These are phyloP conservation scores for Todiramphus chloris DNA, from an alignment of 2,113 vertebrate genomes.

Conservation along the genomic window DNA sequence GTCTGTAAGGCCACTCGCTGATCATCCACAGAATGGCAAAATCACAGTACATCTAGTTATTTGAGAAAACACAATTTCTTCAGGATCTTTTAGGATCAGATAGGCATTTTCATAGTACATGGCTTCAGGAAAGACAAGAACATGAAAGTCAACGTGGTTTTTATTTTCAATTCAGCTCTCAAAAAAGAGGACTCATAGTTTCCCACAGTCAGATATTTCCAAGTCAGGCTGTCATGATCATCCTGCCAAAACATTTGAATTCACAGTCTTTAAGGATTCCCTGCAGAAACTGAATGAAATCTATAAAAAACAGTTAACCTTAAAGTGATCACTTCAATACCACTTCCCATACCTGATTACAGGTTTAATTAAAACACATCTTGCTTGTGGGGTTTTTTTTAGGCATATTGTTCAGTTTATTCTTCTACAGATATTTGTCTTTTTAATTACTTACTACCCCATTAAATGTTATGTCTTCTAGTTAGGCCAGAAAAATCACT, in stretches of 20 bases:
- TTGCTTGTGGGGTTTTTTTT: background rate
- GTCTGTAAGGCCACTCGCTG: background rate
- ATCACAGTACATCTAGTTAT: background rate
- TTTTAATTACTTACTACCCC: background rate
- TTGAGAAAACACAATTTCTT: background rate
- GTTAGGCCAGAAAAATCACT: background rate
- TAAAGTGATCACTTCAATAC: background rate
- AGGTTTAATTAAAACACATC: background rate
- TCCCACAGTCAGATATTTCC: background rate
- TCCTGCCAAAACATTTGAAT: background rate
- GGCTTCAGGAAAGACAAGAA: background rate
- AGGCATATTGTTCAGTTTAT: background rate
- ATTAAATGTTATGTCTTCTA: background rate
- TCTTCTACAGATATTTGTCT: background rate
- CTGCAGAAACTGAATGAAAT: background rate
- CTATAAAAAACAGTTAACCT: background rate
- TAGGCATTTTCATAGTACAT: background rate
- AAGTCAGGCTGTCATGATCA: background rate
- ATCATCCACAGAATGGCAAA: accelerated
- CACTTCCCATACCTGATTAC: background rate
- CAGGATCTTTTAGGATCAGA: background rate
- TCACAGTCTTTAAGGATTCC: background rate
- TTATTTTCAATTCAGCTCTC: background rate
- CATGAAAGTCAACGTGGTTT: background rate
- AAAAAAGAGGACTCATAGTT: background rate